phyloP scores from a whole-genome alignment of 2,113 vertebrate genomes.

The Australoheros scitulus region DNA sequence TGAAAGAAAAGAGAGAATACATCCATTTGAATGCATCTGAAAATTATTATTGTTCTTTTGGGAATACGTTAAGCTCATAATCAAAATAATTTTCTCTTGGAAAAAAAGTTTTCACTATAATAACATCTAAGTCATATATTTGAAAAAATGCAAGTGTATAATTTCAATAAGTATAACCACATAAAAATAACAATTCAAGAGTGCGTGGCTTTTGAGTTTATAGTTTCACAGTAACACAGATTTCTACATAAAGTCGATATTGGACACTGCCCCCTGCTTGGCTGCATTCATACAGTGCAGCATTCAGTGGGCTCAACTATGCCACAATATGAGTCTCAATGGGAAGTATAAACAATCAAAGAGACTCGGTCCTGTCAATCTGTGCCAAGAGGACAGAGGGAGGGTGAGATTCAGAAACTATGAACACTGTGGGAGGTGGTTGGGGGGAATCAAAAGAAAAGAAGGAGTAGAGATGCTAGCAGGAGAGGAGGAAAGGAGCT shows the following conservation, averaged over 20 bases:
- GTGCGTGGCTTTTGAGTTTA: not conserved
- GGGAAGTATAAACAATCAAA: constrained; percentile 63
- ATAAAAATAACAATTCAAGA: not conserved
- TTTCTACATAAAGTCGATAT: constrained; percentile 21
- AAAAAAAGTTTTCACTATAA: constrained; percentile 21
- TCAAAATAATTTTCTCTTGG: constrained; percentile 28
- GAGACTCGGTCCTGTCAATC: constrained; percentile 62
- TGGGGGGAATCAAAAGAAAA: constrained; percentile 46
- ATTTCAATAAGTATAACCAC: constrained; percentile 29
- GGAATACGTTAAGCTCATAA: constrained; percentile 43
- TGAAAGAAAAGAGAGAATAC: constrained; percentile 49
- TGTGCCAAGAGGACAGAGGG: constrained; percentile 67
- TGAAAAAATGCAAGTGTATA: not conserved
- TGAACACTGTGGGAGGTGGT: constrained; percentile 29
- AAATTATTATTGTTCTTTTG: constrained; percentile 51
- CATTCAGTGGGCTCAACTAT: constrained; percentile 58
- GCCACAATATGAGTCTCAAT: constrained; percentile 63
- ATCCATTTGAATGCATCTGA: constrained; percentile 47
- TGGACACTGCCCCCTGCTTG: constrained; percentile 38
- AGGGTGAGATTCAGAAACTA: constrained; percentile 48
- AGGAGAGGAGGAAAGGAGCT: constrained; percentile 48
- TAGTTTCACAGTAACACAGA: not conserved
- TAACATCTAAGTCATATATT: constrained; percentile 30
- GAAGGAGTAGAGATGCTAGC: constrained; percentile 42
- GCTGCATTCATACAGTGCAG: constrained; percentile 42